A percentile compares a stretch with the other conserved stretches of the same genome.
These are phyloP conservation scores for Calliopsis andreniformis DNA, from an alignment of 1,140 invertebrate genomes.

Conservation along the genomic window DNA sequence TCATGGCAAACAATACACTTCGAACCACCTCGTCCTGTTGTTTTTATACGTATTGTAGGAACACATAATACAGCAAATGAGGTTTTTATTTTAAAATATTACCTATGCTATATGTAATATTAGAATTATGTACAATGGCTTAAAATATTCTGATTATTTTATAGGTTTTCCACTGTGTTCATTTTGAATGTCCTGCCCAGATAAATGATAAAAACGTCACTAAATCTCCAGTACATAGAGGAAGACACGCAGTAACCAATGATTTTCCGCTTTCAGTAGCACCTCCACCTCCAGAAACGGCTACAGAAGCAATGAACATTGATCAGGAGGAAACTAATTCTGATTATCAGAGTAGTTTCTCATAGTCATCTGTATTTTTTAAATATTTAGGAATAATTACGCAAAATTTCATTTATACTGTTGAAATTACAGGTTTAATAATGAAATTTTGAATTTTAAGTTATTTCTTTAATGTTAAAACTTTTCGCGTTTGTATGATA, in stretches of 20 bases:
- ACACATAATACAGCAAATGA: conserved; percentile 99
- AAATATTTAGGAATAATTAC: not conserved
- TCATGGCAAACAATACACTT: conserved; percentile 97
- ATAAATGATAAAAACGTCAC: conserved; percentile 69
- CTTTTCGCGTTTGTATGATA: conserved; percentile 28
- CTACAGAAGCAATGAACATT: conserved; percentile 73
- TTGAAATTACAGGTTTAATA: not conserved
- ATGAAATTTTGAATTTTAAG: conserved; percentile 5
- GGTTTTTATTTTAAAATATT: conserved; percentile 79
- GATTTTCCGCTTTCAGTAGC: conserved; percentile 13
- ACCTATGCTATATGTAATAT: not conserved
- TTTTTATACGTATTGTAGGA: conserved; percentile 97
- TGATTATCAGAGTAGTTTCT: conserved; percentile 35
- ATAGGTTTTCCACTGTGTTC: conserved; percentile 98
- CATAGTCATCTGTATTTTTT: not conserved
- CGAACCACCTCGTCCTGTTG: conserved; percentile 88
- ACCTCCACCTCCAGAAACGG: conserved; percentile 69
- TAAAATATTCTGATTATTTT: too few relatives aligned
- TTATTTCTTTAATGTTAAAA: not conserved
- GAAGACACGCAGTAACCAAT: conserved; percentile 53
- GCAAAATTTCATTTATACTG: not conserved
- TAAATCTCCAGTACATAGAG: conserved; percentile 63
- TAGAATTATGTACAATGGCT: too few relatives aligned
- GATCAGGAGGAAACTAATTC: conserved; percentile 70
- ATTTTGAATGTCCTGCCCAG: conserved; percentile 96